Evolutionary conservation across 2,888 invertebrate species (phyloP).

Genomic region (Crossocerus cetratus): DNA sequence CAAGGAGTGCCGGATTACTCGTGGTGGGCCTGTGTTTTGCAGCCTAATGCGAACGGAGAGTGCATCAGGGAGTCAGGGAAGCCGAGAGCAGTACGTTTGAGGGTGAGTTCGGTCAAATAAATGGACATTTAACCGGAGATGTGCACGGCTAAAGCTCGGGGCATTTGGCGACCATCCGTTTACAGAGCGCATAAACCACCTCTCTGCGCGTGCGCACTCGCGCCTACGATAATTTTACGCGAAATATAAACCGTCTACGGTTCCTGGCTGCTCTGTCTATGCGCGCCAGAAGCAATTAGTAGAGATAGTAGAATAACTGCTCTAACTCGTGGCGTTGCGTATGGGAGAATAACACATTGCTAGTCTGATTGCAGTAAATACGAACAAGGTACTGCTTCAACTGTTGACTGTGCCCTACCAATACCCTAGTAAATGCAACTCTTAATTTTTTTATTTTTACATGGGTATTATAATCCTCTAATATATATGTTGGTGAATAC

Average conservation of each 20-base stretch:
- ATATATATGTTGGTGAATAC: no score
- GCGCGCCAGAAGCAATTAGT: no score
- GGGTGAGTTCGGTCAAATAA: slow-evolving; percentile 55
- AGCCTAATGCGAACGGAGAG: slow-evolving; percentile 58
- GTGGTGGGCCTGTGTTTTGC: slow-evolving; percentile 53
- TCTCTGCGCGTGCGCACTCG: slow-evolving; percentile 67
- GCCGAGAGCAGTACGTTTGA: slow-evolving; percentile 28
- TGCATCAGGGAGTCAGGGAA: slow-evolving; percentile 34
- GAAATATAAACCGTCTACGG: slow-evolving; percentile 18
- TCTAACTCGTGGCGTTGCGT: no score
- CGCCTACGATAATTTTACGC: slow-evolving; percentile 68
- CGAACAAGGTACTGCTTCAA: no score
- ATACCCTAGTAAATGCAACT: no score
- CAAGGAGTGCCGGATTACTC: slow-evolving; percentile 52
- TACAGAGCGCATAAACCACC: slow-evolving; percentile 65
- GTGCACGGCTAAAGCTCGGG: slow-evolving; percentile 47
- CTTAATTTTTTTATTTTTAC: no score
- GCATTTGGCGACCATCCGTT: slow-evolving; percentile 65
- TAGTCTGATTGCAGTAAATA: no score
- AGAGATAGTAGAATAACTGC: no score
- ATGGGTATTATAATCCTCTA: no score
- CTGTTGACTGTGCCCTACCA: no score
- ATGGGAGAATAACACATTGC: no score
- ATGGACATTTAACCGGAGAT: slow-evolving; percentile 45
- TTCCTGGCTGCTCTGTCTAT: neutral